Conservation (phyloP, 1,140 invertebrate genomes). For the Diabrotica virgifera region DNA sequence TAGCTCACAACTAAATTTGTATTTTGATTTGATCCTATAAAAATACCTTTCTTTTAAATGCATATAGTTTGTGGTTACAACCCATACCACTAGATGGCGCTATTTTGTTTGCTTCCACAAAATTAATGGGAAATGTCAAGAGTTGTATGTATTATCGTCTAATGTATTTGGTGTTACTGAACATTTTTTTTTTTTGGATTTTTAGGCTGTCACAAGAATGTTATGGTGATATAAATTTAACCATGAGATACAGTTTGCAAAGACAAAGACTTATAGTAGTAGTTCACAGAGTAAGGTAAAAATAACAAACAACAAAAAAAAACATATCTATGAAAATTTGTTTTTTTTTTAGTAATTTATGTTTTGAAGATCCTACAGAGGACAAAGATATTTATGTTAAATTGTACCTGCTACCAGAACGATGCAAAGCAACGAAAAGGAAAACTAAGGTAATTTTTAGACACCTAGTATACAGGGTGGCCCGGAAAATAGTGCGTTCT, state of each 20-base stretch:
- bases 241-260: conserved; percentile 77
- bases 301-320: neutral
- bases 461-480: too few relatives aligned
- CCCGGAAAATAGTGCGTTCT: too few relatives aligned
- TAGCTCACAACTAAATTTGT: too few relatives aligned
- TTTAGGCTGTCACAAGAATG: neutral
- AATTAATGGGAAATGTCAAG: too few relatives aligned
- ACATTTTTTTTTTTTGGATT: neutral
- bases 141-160: too few relatives aligned
- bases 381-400: conserved; percentile 94
- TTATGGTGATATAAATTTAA: conserved; percentile 15
- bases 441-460: conserved; percentile 70
- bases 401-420: conserved; percentile 84
- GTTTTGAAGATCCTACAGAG: conserved; percentile 78
- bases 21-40: too few relatives aligned
- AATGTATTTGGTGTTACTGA: neutral
- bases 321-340: neutral
- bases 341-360: conserved; percentile 64
- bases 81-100: too few relatives aligned
- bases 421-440: conserved; percentile 80
- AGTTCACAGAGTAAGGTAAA: conserved; percentile 84
- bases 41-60: too few relatives aligned
- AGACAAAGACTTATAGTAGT: conserved; percentile 76
- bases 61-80: too few relatives aligned
- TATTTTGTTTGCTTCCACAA: too few relatives aligned